Evolutionary conservation across 2,113 vertebrate genomes (phyloP), one percentile per base, ranked within the genome.

Genomic region (Pteruthius melanotis): DNA sequence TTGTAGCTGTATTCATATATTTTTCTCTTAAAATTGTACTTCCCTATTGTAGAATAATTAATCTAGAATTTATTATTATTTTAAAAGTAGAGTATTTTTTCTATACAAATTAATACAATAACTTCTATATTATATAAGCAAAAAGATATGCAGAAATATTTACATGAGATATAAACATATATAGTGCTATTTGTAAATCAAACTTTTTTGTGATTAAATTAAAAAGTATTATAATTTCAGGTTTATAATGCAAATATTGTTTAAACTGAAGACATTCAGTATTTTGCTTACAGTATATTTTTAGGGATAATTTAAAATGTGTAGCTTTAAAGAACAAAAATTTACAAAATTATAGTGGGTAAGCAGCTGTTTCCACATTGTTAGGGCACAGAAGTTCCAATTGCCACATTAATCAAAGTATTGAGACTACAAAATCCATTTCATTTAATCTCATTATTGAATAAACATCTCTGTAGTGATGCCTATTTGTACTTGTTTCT

Each of bases 401-500:
- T 96, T 98, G 96, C 82, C 83, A 74, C 96, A 95, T 97, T 97
- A 95, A 98, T 95, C 96, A 96, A 96, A 95, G 96, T 97, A 96
- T 63, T 90, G 95, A 97, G 94, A 95, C 90, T 97, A 97, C 52
- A 52, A 97, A 98, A 98, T 96, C 97, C 95, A 95, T 98, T 97
- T 97, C 95, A 97, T 98, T 98, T 97, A 97, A 98, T 97, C 90
- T 98, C 96, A 96, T 96, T 98, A 98, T 97, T 97, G 97, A 97
- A 98, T 97, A 97, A 97, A 92, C 96, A 97, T 94, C 96, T 98
- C 97, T 98, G 97, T 98, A 97, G 97, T 97, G 96, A 97, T 97
- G 95, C 97, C 95, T 98, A 97, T 98, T 98, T 98, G 97, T 98
- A 98, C 97, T 97, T 98, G 96, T 98, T 98, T 98, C 96, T 98